Evolutionary conservation across 2,888 invertebrate genomes (phyloP).

Genomic region (Andrena minutula): DNA sequence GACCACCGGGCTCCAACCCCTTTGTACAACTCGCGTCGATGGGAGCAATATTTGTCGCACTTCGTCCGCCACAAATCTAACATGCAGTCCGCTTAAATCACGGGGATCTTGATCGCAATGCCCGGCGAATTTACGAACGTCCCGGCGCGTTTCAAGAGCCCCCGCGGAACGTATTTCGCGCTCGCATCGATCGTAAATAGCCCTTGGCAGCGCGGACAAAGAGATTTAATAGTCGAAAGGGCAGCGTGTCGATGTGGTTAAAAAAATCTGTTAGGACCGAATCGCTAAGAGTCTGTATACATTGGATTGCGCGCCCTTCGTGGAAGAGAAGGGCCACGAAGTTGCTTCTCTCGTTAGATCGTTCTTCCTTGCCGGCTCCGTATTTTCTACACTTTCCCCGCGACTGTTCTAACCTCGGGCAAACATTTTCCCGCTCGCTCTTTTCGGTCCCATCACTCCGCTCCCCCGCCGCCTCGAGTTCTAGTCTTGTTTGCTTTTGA

Average conservation of each 20-base stretch:
- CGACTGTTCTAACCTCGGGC: conserved; percentile 10
- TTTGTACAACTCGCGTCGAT: conserved; percentile 6
- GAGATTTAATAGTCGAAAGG: background rate
- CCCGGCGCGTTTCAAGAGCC: background rate
- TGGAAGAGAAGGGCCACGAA: background rate
- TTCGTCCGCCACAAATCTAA: conserved; percentile 38
- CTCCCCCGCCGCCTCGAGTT: no score
- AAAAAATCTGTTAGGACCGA: no score
- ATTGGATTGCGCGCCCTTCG: no score
- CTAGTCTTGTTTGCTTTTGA: conserved; percentile 43
- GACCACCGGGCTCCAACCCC: background rate
- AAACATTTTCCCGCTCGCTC: conserved; percentile 7
- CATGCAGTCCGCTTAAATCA: conserved; percentile 44
- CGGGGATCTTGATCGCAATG: conserved; percentile 15
- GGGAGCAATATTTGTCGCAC: conserved; percentile 35
- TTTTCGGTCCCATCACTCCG: background rate
- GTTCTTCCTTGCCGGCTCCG: background rate
- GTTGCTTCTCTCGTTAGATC: background rate
- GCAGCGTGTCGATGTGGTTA: no score
- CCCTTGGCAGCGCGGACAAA: background rate
- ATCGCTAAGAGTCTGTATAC: no score
- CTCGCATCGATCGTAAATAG: conserved; percentile 31
- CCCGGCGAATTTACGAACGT: conserved; percentile 20
- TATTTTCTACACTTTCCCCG: background rate
- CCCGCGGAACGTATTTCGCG: conserved; percentile 12